A percentile compares a stretch with the other conserved stretches of the same genome.
Evolutionary conservation across 2,888 invertebrate genomes (phyloP).

Genomic region (Dynastes hyllus): DNA sequence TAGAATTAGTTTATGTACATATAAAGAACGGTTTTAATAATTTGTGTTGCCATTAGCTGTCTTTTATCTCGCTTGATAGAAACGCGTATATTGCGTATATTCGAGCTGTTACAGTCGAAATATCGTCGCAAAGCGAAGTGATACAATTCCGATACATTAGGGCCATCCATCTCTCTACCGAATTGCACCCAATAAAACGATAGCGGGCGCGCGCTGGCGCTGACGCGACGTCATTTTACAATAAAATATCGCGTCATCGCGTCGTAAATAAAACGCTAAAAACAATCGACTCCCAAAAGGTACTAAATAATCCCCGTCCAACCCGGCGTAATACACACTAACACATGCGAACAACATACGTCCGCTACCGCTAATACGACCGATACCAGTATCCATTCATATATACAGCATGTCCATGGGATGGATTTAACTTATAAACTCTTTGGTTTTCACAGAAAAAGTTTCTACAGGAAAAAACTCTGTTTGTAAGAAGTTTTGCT

Average conservation of each 20-base stretch:
- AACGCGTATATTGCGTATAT: too few species aligned
- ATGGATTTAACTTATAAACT: too few species aligned
- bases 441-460: too few species aligned
- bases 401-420: neutral
- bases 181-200: slow-evolving; percentile 19
- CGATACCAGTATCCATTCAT: neutral
- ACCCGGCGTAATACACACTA: neutral
- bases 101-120: neutral
- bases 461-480: too few species aligned
- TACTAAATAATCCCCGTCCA: slow-evolving; percentile 24
- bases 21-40: too few species aligned
- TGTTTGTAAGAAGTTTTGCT: too few species aligned
- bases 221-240: slow-evolving; percentile 39
- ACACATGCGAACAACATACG: neutral
- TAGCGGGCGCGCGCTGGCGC: slow-evolving; percentile 16
- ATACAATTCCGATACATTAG: slow-evolving; percentile 18
- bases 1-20: too few species aligned
- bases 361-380: slow-evolving; percentile 3
- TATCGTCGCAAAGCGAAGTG: neutral
- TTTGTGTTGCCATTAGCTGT: too few species aligned
- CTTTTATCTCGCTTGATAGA: too few species aligned
- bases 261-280: slow-evolving; percentile 40
- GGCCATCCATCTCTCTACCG: slow-evolving; percentile 13
- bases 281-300: slow-evolving; percentile 34
- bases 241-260: slow-evolving; percentile 37